Percentiles rank a stretch among this genome's conserved stretches.
Evolutionary conservation across 2,797 vertebrate genomes (phyloP).

Genomic region (Novumbra hubbsi): DNA sequence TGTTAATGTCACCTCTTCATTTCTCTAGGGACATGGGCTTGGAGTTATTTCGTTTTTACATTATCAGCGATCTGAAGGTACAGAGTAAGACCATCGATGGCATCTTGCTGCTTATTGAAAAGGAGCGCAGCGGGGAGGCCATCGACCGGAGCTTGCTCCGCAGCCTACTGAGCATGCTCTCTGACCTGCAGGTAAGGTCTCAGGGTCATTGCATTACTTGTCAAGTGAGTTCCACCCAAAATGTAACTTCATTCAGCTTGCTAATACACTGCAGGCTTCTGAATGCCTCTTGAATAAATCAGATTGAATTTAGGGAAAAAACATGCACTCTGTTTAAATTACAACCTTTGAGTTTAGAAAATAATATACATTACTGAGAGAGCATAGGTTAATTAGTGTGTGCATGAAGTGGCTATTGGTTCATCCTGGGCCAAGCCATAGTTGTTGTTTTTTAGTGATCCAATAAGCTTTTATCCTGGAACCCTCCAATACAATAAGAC

Average conservation of each 20-base stretch:
- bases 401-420: neutral
- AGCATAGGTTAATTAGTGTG: neutral
- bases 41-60: slow-evolving; percentile 97
- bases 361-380: neutral
- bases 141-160: slow-evolving; percentile 94
- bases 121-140: slow-evolving; percentile 93
- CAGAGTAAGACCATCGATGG: slow-evolving; percentile 99
- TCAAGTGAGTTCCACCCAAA: too few relatives aligned
- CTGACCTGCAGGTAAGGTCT: slow-evolving; percentile 89
- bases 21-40: slow-evolving; percentile 95
- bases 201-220: neutral
- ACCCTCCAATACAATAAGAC: neutral
- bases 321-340: too few relatives aligned
- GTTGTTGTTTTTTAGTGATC: neutral
- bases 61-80: slow-evolving; percentile 97
- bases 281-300: too few relatives aligned
- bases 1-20: slow-evolving; percentile 16
- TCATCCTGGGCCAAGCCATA: neutral
- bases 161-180: slow-evolving; percentile 97
- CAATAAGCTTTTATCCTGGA: neutral
- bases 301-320: too few relatives aligned
- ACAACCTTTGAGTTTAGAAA: neutral
- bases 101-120: slow-evolving; percentile 93
- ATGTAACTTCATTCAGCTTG: too few relatives aligned
- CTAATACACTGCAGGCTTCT: too few relatives aligned